phyloP scores from a whole-genome alignment of 2,888 invertebrate species.

The Ennomos quercinarius region DNA sequence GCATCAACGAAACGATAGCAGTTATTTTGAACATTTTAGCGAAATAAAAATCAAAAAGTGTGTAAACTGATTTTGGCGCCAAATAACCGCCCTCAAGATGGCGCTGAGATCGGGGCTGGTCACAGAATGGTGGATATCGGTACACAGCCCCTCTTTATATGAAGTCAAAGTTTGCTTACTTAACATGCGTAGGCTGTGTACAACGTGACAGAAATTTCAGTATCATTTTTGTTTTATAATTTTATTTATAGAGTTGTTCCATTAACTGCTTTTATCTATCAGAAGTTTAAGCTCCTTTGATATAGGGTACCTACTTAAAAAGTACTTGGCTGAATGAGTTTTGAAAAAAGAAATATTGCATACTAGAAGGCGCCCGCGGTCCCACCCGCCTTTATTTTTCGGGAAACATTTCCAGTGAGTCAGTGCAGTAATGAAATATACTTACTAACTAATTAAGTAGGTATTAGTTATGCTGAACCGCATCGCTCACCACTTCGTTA shows the following conservation, averaged over 20 bases:
- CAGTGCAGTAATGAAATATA: no score
- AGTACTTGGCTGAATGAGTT: slow-evolving; percentile 11
- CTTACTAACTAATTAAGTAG: no score
- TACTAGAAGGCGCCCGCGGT: no score
- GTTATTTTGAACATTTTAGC: slow-evolving; percentile 69
- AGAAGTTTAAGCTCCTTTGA: no score
- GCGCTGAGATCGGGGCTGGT: slow-evolving; percentile 42
- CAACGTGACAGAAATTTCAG: slow-evolving; percentile 26
- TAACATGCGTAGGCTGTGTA: slow-evolving; percentile 49
- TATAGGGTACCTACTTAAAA: no score
- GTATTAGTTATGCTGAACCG: no score
- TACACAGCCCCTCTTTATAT: slow-evolving; percentile 63
- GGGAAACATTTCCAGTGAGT: neutral
- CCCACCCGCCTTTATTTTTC: no score
- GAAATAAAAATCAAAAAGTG: slow-evolving; percentile 39
- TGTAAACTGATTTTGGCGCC: slow-evolving; percentile 33
- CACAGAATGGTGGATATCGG: slow-evolving; percentile 49
- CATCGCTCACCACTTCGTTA: no score
- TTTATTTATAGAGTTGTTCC: slow-evolving; percentile 13
- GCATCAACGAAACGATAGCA: slow-evolving; percentile 68
- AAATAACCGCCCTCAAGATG: slow-evolving; percentile 49
- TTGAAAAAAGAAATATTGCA: neutral
- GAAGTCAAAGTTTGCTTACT: slow-evolving; percentile 55
- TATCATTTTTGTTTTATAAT: slow-evolving; percentile 19
- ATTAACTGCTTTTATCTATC: no score